Evolutionary conservation across 1,140 invertebrate species (phyloP), one percentile per base, ranked within the genome.

Genomic region (Apis florea): DNA sequence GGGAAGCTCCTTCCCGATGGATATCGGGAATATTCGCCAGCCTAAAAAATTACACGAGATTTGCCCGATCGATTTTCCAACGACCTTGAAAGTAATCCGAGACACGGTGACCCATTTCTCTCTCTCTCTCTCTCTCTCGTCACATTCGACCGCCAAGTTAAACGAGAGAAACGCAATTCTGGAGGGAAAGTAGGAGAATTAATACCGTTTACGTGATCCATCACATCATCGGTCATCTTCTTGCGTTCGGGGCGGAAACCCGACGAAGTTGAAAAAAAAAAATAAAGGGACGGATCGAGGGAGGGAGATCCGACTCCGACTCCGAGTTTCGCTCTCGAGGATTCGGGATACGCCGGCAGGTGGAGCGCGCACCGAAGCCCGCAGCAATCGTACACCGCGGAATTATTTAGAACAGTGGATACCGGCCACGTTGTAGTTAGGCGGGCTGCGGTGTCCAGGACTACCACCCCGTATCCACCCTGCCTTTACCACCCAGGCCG

Each of bases 351-450:
- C 83, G 77, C 76, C 83, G 85, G 90, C 90, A 91, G 86, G 86
- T 88, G 86, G 88, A 90, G 84, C 85, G 84, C 31, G 6, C 31
- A 40, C 85, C 88, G 86, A 91, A 92, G 91, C 89, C 90, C 90
- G 89, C 89, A 89, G 91, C 91, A 92, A 92, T 92, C 90, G 90
- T 89, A 89, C n/a, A n/a, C 88, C 88, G 86, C 85, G 86, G 92
- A 92, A 92, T 92, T 92, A 92, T 92, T 92, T 92, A 92, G 91
- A 92, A 91, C 89, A 90, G 89, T 89, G 90, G 88, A 90, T 91
- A 89, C 86, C 92, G 89, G 91, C 91, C 89, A 89, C 87, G 90
- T 86, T 91, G 90, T 91, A 90, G 90, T 90, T 90, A 90, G 90
- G 89, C 89, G 90, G 89, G 88, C 88, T 91, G 90, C 85, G 90